Evolutionary conservation across 2,888 invertebrate species (phyloP).

Genomic region (Thyatira batis): DNA sequence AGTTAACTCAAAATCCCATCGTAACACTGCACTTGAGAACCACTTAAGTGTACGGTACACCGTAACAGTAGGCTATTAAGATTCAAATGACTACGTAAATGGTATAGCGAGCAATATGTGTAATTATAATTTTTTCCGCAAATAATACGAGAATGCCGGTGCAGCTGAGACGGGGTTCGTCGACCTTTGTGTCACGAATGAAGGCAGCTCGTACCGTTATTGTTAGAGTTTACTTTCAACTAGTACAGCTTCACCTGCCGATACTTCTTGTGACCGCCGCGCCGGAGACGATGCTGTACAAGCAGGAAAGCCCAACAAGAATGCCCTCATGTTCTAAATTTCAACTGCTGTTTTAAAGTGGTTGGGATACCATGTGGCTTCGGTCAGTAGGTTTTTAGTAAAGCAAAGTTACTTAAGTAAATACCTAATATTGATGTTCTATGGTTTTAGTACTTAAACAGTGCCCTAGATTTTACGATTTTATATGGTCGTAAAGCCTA

Average conservation of each 20-base stretch:
- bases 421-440: no score
- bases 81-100: conserved; percentile 4
- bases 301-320: neutral
- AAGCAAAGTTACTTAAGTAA: no score
- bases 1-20: neutral
- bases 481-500: no score
- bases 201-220: conserved; percentile 44
- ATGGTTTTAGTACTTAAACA: no score
- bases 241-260: conserved; percentile 28
- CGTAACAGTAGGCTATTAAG: conserved; percentile 1
- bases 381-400: no score
- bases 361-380: neutral
- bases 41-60: neutral
- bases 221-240: conserved; percentile 58
- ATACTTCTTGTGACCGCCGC: neutral
- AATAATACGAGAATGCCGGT: conserved; percentile 36
- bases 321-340: neutral
- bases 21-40: neutral
- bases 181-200: conserved; percentile 47
- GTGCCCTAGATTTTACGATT: no score
- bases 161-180: conserved; percentile 41
- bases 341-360: neutral
- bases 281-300: neutral
- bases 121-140: conserved; percentile 53
- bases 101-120: conserved; percentile 7